Base-by-base conservation (phyloP, 2,113 vertebrate genomes). In the Silurus glanis region DNA sequence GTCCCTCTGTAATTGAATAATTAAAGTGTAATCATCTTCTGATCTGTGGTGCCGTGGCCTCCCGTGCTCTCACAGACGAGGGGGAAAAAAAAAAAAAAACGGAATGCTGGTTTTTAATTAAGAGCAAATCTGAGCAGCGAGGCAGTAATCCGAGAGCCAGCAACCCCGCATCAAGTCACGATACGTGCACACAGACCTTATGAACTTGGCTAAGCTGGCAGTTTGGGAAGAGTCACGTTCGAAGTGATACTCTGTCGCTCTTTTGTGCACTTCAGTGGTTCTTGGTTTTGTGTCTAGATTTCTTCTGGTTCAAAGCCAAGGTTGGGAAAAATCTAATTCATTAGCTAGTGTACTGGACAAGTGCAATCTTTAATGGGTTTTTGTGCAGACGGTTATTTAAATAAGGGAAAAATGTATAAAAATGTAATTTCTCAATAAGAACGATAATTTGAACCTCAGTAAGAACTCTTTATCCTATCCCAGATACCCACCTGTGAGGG, bases 11-110 rank as follows among this genome's bases (percentile, higher is more conserved):
- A 85, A 90, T 87, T 49, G 64, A 16, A n/a, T 71, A 85, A 90
- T 85, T 85, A 85, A 89, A 88, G 62, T 14, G 58, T 74, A 85
- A 87, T 87, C 85, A 71, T 66, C 83, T 23, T 51, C 64, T 56
- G 74, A 87, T 75, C 83, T 55, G 59, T 10, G 58, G 59, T 23
- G 59, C 14, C 58, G 23, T 19, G 25, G n/a, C 75, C 3, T 80
- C 58, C 56, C 5, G 8, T 53, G 80, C 66, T 75, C 51, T 67
- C 53, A 37, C 53, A 51, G 56, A 55, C n/a, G 21, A 45, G 82
- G 37, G 37, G 37, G 37, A 2, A 37, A 2, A 2, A 37, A 37
- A 37, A 37, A 37, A 37, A 53, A 81, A 84, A 75, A 83, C 13
- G 56, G 6, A 74, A 58, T 62, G 10, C n/a, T 53, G 23, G 23